Percentiles rank a stretch among this genome's conserved stretches.
phyloP scores from a whole-genome alignment of 92 coral and sea anemone genomes.

The Galaxea fascicularis region DNA sequence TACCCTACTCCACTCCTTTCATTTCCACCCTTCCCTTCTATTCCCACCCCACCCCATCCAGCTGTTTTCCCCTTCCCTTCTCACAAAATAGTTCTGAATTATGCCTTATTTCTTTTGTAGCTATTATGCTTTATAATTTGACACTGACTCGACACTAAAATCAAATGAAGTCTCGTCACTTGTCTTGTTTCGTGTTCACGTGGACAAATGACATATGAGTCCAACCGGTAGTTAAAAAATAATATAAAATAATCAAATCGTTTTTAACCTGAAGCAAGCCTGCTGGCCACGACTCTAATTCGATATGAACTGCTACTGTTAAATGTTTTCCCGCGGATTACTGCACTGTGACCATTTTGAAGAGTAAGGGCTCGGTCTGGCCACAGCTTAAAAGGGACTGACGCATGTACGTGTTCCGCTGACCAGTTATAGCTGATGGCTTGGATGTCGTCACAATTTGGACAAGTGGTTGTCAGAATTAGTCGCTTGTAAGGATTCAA shows the following conservation, averaged over 20 bases:
- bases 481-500: constrained; percentile 70
- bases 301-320: constrained; percentile 37
- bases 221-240: too few relatives aligned
- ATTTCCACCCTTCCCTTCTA: too few relatives aligned
- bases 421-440: constrained; percentile 73
- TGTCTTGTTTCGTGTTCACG: too few relatives aligned
- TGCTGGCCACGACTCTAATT: constrained; percentile 40
- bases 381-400: constrained; percentile 56
- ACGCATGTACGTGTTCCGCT: constrained; percentile 19
- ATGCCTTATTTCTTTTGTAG: too few relatives aligned
- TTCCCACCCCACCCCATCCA: too few relatives aligned
- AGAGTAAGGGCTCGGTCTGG: constrained; percentile 68
- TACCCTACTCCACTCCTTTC: too few relatives aligned
- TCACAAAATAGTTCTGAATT: too few relatives aligned
- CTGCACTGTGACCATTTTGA: constrained; percentile 48
- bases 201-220: too few relatives aligned
- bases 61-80: too few relatives aligned
- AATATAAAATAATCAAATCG: not conserved
- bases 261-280: constrained; percentile 29
- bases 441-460: constrained; percentile 47
- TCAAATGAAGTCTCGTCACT: too few relatives aligned
- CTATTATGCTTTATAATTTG: too few relatives aligned
- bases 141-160: too few relatives aligned
- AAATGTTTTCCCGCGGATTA: constrained; percentile 49
- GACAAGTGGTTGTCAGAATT: constrained; percentile 59